Evolutionary conservation across 2,888 invertebrate species (phyloP), one percentile per base, ranked within the genome.

Genomic region (Galerucella nymphaeae): DNA sequence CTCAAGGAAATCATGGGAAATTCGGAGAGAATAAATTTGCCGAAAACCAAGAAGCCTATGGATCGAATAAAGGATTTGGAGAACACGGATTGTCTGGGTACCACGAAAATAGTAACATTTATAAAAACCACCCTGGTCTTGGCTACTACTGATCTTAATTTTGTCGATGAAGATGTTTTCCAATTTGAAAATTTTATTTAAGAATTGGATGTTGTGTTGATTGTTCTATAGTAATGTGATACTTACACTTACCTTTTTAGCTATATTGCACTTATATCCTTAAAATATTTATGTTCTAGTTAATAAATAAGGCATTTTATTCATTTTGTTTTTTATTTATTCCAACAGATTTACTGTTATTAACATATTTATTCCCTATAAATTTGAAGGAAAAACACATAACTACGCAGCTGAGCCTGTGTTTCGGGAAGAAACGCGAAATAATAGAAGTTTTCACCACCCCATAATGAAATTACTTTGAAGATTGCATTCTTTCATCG

Each of bases 1-100:
- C 88, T 11, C 90, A 90, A 75, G 89, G 87, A 11, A 90, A 90
- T 77, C 89, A 90, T 86, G 91, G 90, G 6, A 90, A 90, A 82
- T 91, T 88, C 82, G 88, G 89, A 65, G 89, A 90, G 73, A 90
- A 90, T 77, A 90, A 89, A 77, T 90, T 88, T 84, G 89, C 89
- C 72, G 90, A 89, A 11, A 89, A 88, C 57, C 89, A 90, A 2
- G 89, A 90, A 79, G 87, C 88, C 61, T 86, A 89, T 83, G 90
- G 90, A 78, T 88, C 89, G 73, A 90, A 89, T 83, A 91, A 90
- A 82, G 90, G 90, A 75, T 85, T 90, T 38, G 91, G 90, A 41
- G 89, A 90, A 57, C 90, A 90, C 63, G 90, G 90, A 0, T 84
- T 91, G 55, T 87, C 90, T 72, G 91, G 90, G 0, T 90, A 90